Conservation (phyloP, 2,888 invertebrate species). For the Sinelater perroti region DNA sequence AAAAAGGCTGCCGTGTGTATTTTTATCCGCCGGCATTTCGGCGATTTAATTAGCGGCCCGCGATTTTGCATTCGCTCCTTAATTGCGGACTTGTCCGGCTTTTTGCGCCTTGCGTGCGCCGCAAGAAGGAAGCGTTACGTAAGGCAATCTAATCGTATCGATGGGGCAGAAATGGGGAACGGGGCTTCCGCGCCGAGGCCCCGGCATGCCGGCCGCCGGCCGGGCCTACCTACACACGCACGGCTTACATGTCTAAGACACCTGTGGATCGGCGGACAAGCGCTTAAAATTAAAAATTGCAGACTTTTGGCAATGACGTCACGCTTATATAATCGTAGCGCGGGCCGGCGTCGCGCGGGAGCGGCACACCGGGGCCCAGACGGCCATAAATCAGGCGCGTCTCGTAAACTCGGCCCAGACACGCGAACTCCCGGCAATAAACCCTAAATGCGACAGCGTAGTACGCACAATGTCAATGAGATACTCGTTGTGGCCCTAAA, state of each 20-base stretch:
- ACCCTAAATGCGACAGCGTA: no score
- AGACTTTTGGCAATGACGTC: constrained; percentile 42
- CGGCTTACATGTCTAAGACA: constrained; percentile 26
- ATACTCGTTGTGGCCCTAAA: no score
- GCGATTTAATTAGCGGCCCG: constrained; percentile 25
- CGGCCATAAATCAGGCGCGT: no score
- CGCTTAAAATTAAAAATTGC: constrained; percentile 37
- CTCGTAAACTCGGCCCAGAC: no score
- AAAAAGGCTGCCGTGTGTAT: constrained; percentile 19
- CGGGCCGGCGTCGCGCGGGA: constrained; percentile 15
- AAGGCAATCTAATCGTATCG: constrained; percentile 13
- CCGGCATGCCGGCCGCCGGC: constrained; percentile 1
- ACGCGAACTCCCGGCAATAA: no score
- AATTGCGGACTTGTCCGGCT: constrained; percentile 19
- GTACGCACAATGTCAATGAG: no score
- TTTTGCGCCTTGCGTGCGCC: constrained; percentile 14
- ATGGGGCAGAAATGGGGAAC: constrained; percentile 9
- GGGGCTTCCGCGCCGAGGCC: constrained; percentile 22
- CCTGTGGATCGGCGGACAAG: constrained; percentile 32
- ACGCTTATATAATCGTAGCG: constrained; percentile 36
- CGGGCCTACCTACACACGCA: constrained; percentile 25
- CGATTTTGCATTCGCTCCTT: constrained; percentile 21
- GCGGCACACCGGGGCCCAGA: no score
- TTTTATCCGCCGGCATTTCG: constrained; percentile 18
- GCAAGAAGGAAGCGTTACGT: constrained; percentile 14